Conservation (phyloP, 1,140 invertebrate genomes). For the Augochlora pura region DNA sequence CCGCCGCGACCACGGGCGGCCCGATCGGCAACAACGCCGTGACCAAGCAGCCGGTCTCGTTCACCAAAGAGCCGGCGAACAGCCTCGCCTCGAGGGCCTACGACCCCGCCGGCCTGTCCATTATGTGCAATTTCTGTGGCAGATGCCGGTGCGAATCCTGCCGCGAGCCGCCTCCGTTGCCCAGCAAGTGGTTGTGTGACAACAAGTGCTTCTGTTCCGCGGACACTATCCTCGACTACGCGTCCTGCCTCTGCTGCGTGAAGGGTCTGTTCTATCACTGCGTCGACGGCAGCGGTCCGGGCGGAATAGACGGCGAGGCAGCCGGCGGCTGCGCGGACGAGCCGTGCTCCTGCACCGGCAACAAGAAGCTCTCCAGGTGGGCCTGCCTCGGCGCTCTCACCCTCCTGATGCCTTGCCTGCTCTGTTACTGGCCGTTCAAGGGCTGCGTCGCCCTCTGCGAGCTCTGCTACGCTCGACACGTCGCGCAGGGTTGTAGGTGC, state of each 20-base stretch:
- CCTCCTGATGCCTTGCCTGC: conserved; percentile 91
- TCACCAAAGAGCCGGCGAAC: conserved; percentile 80
- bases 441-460: conserved; percentile 90
- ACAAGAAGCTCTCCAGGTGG: conserved; percentile 87
- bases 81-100: conserved; percentile 64
- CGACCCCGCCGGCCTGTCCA: conserved; percentile 80
- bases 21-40: conserved; percentile 59
- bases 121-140: conserved; percentile 92
- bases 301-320: conserved; percentile 82
- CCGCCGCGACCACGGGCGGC: conserved; percentile 56
- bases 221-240: conserved; percentile 91
- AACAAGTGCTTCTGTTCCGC: conserved; percentile 92
- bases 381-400: conserved; percentile 90
- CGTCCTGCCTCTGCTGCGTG: conserved; percentile 95
- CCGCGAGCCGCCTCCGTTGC: conserved; percentile 89
- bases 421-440: conserved; percentile 94
- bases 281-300: conserved; percentile 84
- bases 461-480: conserved; percentile 89
- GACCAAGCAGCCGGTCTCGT: conserved; percentile 83
- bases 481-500: conserved; percentile 86
- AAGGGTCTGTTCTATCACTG: conserved; percentile 96
- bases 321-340: conserved; percentile 87
- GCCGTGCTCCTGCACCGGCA: conserved; percentile 91
- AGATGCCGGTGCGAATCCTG: conserved; percentile 93
- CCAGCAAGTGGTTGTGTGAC: conserved; percentile 93